phyloP scores from a whole-genome alignment of 2,113 vertebrate genomes.

The Psammodynastes pulverulentus region DNA sequence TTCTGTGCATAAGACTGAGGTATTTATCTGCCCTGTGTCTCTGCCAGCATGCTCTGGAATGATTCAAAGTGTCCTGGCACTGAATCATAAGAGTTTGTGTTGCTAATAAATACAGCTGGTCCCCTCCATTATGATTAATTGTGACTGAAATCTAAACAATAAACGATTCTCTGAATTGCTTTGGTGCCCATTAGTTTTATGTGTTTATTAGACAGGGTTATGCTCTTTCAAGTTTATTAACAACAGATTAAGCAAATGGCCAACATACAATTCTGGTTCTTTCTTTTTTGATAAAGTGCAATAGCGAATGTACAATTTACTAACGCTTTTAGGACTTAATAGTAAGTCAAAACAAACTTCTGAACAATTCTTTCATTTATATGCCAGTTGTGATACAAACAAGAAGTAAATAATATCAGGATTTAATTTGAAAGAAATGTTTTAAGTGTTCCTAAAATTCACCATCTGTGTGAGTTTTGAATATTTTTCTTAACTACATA shows the following conservation, averaged over 20 bases:
- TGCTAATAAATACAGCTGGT: constrained; percentile 75
- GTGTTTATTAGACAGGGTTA: constrained; percentile 76
- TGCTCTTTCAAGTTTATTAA: constrained; percentile 78
- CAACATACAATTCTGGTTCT: constrained; percentile 63
- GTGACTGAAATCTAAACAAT: constrained; percentile 77
- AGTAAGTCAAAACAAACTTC: constrained; percentile 49
- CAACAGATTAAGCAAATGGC: constrained; percentile 73
- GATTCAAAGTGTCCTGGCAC: constrained; percentile 72
- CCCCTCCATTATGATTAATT: constrained; percentile 75
- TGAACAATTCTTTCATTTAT: constrained; percentile 35
- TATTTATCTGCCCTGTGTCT: constrained; percentile 71
- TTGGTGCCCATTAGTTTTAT: constrained; percentile 73
- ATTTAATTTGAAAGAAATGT: too few species aligned
- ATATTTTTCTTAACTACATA: not conserved
- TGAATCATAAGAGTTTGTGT: constrained; percentile 71
- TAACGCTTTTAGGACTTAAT: constrained; percentile 45
- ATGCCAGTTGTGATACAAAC: constrained; percentile 10
- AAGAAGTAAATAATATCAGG: not conserved
- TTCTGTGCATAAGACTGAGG: constrained; percentile 67
- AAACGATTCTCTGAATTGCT: constrained; percentile 71
- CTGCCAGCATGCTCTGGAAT: constrained; percentile 69
- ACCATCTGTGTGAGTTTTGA: not conserved
- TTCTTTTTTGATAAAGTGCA: constrained; percentile 40
- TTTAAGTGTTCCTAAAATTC: not conserved
- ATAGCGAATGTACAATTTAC: constrained; percentile 44